phyloP scores from a whole-genome alignment of 2,888 invertebrate genomes.

The Geophilus truncorum region DNA sequence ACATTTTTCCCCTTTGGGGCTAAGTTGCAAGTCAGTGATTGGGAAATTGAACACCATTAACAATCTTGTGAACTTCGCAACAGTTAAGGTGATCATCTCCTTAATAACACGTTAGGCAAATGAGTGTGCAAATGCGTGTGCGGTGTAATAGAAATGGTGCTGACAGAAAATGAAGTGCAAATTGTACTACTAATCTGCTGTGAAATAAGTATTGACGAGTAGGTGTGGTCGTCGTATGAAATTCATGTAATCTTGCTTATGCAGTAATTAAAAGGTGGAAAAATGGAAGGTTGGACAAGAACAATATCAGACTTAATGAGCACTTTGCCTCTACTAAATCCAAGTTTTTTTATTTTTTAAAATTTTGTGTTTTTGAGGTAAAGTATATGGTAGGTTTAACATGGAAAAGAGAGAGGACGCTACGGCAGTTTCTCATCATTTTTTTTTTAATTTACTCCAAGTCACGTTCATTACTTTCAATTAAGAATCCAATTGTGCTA shows the following conservation, averaged over 20 bases:
- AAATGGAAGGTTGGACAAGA: slow-evolving; percentile 3
- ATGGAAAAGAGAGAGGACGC: not conserved
- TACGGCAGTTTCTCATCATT: not conserved
- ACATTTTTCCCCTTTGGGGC: too few species aligned
- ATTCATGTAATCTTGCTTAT: slow-evolving; percentile 8
- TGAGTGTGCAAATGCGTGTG: slow-evolving; percentile 13
- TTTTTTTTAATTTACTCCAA: not conserved
- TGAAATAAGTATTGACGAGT: slow-evolving; percentile 17
- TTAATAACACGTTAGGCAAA: slow-evolving; percentile 1
- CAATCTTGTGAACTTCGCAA: too few species aligned
- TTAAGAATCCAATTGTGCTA: slow-evolving; percentile 24
- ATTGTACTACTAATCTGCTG: slow-evolving; percentile 5
- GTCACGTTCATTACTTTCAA: slow-evolving; percentile 25
- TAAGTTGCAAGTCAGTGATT: not conserved
- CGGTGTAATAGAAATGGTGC: not conserved
- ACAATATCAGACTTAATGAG: not conserved
- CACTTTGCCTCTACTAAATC: too few species aligned
- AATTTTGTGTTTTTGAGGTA: not conserved
- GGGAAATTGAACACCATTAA: too few species aligned
- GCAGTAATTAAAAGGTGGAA: not conserved
- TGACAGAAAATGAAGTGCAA: slow-evolving; percentile 20
- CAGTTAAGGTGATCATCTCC: not conserved
- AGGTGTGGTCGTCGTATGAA: slow-evolving; percentile 6
- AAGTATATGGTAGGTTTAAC: not conserved
- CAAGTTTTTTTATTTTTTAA: not conserved